A percentile compares a stretch with the other conserved stretches of the same genome.
Evolutionary conservation across 2,797 vertebrate genomes (phyloP).

Genomic region (Cryptoprocta ferox): DNA sequence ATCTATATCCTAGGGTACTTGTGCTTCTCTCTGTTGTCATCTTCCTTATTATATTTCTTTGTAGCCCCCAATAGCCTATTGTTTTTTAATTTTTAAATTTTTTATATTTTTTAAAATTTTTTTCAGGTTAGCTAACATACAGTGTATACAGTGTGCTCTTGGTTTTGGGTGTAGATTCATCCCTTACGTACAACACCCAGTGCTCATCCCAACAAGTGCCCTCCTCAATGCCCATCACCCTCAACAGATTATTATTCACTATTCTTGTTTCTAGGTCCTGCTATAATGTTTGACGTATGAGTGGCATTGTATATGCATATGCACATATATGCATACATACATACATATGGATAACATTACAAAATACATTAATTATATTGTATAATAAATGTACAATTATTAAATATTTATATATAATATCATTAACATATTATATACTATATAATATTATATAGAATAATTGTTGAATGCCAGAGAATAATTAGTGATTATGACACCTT

Average conservation of each 20-base stretch:
- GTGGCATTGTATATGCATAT: no score
- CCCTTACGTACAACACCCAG: no score
- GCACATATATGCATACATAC: background rate
- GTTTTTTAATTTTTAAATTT: no score
- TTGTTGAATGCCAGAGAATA: background rate
- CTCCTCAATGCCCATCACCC: no score
- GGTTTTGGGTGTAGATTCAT: no score
- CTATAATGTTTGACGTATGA: background rate
- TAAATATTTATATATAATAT: background rate
- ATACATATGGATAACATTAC: background rate
- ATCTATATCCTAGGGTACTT: background rate
- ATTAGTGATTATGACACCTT: background rate
- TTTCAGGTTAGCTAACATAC: no score
- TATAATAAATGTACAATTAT: background rate
- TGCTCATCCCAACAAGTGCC: no score
- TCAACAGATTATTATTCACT: background rate
- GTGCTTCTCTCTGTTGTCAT: background rate
- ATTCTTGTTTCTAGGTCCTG: background rate
- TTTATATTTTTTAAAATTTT: no score
- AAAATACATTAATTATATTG: background rate
- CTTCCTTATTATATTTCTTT: background rate
- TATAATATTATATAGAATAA: background rate
- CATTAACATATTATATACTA: background rate
- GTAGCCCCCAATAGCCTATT: background rate
- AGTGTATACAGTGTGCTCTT: no score